Evolutionary conservation across 2,888 invertebrate species (phyloP), one percentile per base, ranked within the genome.

Genomic region (Eumerus sabulonum): DNA sequence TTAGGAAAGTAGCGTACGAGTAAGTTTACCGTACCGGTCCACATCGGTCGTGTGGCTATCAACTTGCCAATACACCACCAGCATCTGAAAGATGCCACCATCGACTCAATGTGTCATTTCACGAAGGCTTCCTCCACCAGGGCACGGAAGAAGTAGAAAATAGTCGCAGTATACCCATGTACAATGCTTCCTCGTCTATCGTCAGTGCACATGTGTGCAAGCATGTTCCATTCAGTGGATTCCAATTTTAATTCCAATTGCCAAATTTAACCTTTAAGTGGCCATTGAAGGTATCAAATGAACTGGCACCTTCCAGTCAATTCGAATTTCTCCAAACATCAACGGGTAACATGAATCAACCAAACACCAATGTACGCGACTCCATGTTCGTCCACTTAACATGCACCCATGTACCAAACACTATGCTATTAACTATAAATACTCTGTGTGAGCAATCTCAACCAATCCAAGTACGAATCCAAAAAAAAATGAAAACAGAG

Each of bases 361-460:
- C 67, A 48, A 64, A 74, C 60, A 50, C 40, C 64, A 7, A 27
- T 27, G 27, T 27, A 27, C 2, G 3, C 7, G 64, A 79, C 68
- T 79, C 79, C 79, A 79, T 74, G 74, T 79, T 79, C 79, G 74
- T 79, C 48, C 68, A 73, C 73, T 63, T 67, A 73, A 79, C 73
- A 73, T 73, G 77, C 68, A 79, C 60, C 68, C 73, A 68, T 73
- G 77, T 63, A 79, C 60, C 68, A 38, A 79, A 51, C 68, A 70
- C 68, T 67, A 72, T 27, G 77, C 67, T 68, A 63, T 67, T 67
- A 63, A 73, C 67, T 74, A 74, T 64, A 68, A 79, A 73, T 68
- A 45, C 68, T 73, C 73, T 59, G 74, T 79, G 2, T 2, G 27
- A 4, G 2, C 27, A 27, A 27, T 27, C 27, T 7, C 2, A 27